Percentiles rank a stretch among this genome's conserved stretches.
Evolutionary conservation across 37 sponge, comb jelly and placozoan species (phyloP).

Genomic region (Chondrilla cf. caribensis): DNA sequence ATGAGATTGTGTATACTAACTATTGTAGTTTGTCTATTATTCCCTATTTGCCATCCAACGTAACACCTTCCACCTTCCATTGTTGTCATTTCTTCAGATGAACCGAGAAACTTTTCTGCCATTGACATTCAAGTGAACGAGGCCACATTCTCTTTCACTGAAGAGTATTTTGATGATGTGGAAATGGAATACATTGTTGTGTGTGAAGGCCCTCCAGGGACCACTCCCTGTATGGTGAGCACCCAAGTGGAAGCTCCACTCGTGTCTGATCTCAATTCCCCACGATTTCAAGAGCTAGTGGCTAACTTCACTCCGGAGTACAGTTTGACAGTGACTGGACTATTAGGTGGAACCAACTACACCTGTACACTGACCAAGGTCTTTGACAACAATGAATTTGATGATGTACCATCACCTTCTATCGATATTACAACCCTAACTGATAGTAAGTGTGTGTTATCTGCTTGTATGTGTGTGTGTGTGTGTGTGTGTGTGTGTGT

Average conservation of each 20-base stretch:
- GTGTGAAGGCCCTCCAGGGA: not conserved
- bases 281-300: not conserved
- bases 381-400: conserved; percentile 12
- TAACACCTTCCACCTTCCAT: too few species aligned
- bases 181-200: not conserved
- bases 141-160: not conserved
- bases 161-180: conserved; percentile 12
- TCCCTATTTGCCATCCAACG: too few species aligned
- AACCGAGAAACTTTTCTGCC: not conserved
- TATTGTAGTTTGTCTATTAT: too few species aligned
- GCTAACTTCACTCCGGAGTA: not conserved
- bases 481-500: too few species aligned
- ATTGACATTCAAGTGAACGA: not conserved
- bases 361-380: not conserved
- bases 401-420: not conserved
- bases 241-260: not conserved
- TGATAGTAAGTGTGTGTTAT: too few species aligned
- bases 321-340: not conserved
- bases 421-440: too few species aligned
- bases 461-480: too few species aligned
- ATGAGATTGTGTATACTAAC: too few species aligned
- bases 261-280: not conserved
- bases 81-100: not conserved
- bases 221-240: too few species aligned
- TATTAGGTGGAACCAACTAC: not conserved